A percentile compares a stretch with the other conserved stretches of the same genome.
These are phyloP conservation scores for Penaeus chinensis DNA, from an alignment of 1,140 invertebrate species.

Conservation along the genomic window DNA sequence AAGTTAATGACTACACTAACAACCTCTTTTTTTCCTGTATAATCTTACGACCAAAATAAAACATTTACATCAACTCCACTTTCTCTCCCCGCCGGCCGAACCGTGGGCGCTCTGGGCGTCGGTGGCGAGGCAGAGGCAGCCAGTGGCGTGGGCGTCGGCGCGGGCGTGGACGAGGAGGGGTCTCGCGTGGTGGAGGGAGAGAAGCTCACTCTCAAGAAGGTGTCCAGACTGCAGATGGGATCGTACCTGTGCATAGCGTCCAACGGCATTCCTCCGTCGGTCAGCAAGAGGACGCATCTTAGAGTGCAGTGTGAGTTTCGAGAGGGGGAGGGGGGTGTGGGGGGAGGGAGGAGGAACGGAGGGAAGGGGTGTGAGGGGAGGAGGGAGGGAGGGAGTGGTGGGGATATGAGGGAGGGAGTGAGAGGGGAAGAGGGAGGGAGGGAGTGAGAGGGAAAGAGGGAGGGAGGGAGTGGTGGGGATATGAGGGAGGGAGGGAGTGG, in stretches of 20 bases:
- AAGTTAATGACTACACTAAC: too few species aligned
- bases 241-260: constrained; percentile 87
- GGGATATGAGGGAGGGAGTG: background rate
- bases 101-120: background rate
- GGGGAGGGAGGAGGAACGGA: background rate
- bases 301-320: constrained; percentile 86
- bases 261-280: constrained; percentile 88
- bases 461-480: too few species aligned
- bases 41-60: too few species aligned
- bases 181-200: constrained; percentile 76
- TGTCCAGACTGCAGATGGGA: constrained; percentile 86
- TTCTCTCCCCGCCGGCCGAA: background rate
- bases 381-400: background rate
- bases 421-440: too few species aligned
- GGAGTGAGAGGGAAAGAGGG: too few species aligned
- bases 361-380: background rate
- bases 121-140: constrained; percentile 4
- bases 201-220: constrained; percentile 77
- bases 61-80: background rate
- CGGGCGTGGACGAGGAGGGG: background rate
- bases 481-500: too few species aligned
- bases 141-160: too few species aligned
- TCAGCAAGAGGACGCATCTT: constrained; percentile 85
- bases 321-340: too few species aligned
- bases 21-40: too few species aligned